Conservation (phyloP, 1,140 invertebrate species). For the Drosophila simulans region DNA sequence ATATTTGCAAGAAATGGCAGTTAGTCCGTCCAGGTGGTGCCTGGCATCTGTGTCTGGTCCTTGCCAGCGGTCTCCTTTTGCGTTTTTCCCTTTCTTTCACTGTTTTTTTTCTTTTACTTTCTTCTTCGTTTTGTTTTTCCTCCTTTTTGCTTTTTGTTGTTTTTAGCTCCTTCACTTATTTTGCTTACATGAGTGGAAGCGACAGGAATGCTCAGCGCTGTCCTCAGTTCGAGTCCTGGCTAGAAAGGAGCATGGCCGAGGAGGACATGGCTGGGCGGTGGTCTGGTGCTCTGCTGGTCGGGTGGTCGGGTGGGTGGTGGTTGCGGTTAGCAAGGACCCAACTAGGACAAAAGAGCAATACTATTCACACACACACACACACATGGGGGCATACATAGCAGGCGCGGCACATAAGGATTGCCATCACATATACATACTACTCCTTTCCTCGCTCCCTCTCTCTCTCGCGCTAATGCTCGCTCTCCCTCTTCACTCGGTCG, state of each 20-base stretch:
- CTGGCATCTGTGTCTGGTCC: slow-evolving; percentile 44
- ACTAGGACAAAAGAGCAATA: slow-evolving; percentile 81
- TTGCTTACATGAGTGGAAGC: slow-evolving; percentile 77
- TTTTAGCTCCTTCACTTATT: slow-evolving; percentile 45
- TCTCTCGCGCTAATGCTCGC: neutral
- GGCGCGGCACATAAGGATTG: slow-evolving; percentile 41
- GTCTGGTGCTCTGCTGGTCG: neutral
- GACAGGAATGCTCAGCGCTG: slow-evolving; percentile 59
- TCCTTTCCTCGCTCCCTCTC: slow-evolving; percentile 23
- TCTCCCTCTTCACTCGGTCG: slow-evolving; percentile 14
- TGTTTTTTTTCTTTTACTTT: neutral
- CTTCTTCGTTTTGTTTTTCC: slow-evolving; percentile 12
- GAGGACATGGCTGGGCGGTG: neutral
- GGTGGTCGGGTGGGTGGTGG: slow-evolving; percentile 20
- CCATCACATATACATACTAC: slow-evolving; percentile 45
- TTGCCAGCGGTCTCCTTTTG: slow-evolving; percentile 37
- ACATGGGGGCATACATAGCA: slow-evolving; percentile 19
- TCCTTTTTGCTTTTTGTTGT: slow-evolving; percentile 32
- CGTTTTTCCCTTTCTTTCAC: neutral
- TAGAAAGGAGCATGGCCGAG: neutral
- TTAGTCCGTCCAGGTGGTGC: slow-evolving; percentile 53
- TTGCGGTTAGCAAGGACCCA: slow-evolving; percentile 73
- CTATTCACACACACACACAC: slow-evolving; percentile 55
- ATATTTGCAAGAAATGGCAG: slow-evolving; percentile 56
- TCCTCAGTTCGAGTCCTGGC: slow-evolving; percentile 32